Evolutionary conservation across 2,797 vertebrate genomes (phyloP).

Genomic region (Mus caroli): DNA sequence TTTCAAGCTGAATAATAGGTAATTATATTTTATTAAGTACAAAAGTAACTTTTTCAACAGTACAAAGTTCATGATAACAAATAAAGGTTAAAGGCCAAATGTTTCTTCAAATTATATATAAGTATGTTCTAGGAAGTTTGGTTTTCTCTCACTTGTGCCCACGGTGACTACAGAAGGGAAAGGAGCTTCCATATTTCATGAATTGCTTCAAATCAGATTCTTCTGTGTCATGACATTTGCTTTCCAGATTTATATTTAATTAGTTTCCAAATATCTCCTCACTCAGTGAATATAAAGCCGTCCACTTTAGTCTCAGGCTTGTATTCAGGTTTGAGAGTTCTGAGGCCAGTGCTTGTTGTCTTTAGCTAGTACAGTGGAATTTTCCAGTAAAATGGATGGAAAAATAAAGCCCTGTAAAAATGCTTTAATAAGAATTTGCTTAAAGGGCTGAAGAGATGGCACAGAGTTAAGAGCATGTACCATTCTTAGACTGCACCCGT

Average conservation of each 20-base stretch:
- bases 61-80: background rate
- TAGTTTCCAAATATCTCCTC: constrained; percentile 33
- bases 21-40: background rate
- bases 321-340: background rate
- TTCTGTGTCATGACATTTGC: constrained; percentile 41
- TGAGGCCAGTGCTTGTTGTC: background rate
- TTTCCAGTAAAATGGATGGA: background rate
- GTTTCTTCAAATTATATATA: background rate
- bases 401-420: constrained; percentile 6
- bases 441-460: background rate
- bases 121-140: background rate
- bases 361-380: background rate
- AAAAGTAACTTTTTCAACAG: background rate
- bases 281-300: background rate
- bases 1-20: background rate
- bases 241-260: constrained; percentile 53
- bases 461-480: background rate
- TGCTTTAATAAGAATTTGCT: background rate
- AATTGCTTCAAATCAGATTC: constrained; percentile 18
- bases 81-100: constrained; percentile 42
- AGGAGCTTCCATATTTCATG: background rate
- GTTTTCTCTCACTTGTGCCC: constrained; percentile 26
- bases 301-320: background rate
- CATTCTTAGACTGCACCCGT: too few species aligned
- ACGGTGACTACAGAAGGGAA: background rate